Evolutionary conservation across 2,113 vertebrate species (phyloP).

Genomic region (Miniopterus natalensis): DNA sequence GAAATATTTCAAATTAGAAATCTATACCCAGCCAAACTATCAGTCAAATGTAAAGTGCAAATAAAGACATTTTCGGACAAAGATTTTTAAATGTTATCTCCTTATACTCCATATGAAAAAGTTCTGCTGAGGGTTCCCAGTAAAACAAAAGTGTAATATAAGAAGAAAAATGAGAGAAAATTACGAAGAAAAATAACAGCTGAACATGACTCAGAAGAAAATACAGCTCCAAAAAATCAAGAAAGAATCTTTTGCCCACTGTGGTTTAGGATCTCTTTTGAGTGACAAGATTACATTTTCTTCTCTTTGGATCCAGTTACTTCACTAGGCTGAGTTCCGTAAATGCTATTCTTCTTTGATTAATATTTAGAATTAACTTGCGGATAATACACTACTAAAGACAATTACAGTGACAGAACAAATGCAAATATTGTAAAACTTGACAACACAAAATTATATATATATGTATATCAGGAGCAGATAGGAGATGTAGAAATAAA

Average conservation of each 20-base stretch:
- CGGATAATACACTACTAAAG: conserved; percentile 1
- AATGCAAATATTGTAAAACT: conserved; percentile 3
- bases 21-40: conserved; percentile 25
- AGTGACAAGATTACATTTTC: background rate
- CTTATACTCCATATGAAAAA: background rate
- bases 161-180: conserved; percentile 24
- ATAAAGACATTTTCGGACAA: conserved; percentile 36
- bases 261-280: background rate
- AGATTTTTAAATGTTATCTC: background rate
- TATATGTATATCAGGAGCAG: background rate
- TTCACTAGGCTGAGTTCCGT: background rate
- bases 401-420: background rate
- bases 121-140: background rate
- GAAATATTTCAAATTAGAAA: conserved; percentile 29
- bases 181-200: background rate
- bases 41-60: conserved; percentile 7
- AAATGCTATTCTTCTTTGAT: background rate
- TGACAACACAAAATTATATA: conserved; percentile 17
- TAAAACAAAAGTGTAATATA: conserved; percentile 14
- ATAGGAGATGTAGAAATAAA: background rate
- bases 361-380: background rate
- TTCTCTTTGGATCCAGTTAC: background rate
- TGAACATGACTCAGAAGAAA: background rate
- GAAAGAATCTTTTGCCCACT: background rate
- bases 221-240: background rate